Base-by-base conservation (phyloP, 92 coral and sea anemone species). In the Parazoanthus atlanticus region DNA sequence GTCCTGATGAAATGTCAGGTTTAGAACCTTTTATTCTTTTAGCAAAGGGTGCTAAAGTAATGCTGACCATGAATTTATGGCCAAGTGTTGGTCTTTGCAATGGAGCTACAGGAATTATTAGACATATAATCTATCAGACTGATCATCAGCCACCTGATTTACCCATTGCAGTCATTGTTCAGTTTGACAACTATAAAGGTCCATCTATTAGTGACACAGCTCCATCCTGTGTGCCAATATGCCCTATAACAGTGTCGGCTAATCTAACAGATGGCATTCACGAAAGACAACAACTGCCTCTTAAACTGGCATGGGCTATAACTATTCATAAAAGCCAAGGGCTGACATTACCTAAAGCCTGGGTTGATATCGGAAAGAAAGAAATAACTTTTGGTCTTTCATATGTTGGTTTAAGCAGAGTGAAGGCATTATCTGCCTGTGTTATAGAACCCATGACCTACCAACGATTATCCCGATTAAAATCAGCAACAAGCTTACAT, bases 181-280 rank as follows among this genome's bases (percentile, higher is more conserved):
- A 89, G 79, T 91, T 91, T 89, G 94, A 91, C 89, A 76, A 89
- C 84, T 92, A 92, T 65, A 81, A 74, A 76, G 94, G 92, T 78
- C 91, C 92, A 67, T 86, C 94, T 61, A 46, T 92, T 64, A 90
- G 84, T 82, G 72, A 81, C 47, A 61, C 77, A 64, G 36, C 71
- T 75, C 89, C 94, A 89, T 89, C 90, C 54, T 92, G 88, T 70
- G 94, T 92, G 52, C 92, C 94, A 47, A 92, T 92, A 79, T 81
- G 87, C 72, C 94, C 94, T 30, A 80, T 92, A 26, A 86, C 92
- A 64, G 92, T 89, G 74, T 84, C 88, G 36, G 67, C 76, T 84
- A 70, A 72, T 70, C 34, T 33, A 47, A 84, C 88, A 84, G 88
- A 84, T 75, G 79, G 61, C 54, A 61, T 40, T 70, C 88, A 69